Base-by-base conservation (phyloP, 2,888 invertebrate genomes). In the Rhaphigaster nebulosa region DNA sequence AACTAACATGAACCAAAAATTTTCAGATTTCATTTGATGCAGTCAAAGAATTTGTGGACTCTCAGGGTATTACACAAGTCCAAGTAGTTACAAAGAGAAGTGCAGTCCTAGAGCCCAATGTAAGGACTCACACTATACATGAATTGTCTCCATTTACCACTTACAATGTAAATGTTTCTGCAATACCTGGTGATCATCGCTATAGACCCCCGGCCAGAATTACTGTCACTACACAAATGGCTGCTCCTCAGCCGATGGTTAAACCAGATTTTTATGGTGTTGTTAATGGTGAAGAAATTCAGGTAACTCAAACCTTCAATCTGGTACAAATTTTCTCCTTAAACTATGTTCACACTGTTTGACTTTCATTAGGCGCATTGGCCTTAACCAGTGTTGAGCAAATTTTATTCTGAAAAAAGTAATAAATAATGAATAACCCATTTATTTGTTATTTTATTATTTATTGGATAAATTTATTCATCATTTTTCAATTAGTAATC, bases 221-320 rank as follows among this genome's bases (percentile, higher is more conserved):
- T 89, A 98, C 97, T 0, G 98, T 98, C 0, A 98, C 98, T 5
- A 98, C 98, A 0, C 98, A 98, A 94, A 98, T 98, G 98, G 98
- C 98, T n/a, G 98, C 98, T 0, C 98, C 98, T 0, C 98, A 98
- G 93, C 98, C 98, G 0, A 98, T 98, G 98, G 98, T 98, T 0
- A 97, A 98, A 93, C 98, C 98, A 0, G 98, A 98, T 94, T 98
- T 98, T 93, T 98, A 98, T 93, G 98, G 98, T 26, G 98, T 98
- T 45, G 96, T 97, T 5, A 97, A 97, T 94, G 96, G 97, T 76
- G 97, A 97, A 94, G 96, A 96, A 93, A 97, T 98, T 93, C 96
- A 97, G 92, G 92, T 92, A 34, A 70, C 23, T 87, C 45, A 2
- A 29, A 29, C 13, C 13, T n/a, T 29, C 13, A 65, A 12, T 65